Base-by-base conservation (phyloP, 2,797 vertebrate genomes). In the Glyptemys insculpta region DNA sequence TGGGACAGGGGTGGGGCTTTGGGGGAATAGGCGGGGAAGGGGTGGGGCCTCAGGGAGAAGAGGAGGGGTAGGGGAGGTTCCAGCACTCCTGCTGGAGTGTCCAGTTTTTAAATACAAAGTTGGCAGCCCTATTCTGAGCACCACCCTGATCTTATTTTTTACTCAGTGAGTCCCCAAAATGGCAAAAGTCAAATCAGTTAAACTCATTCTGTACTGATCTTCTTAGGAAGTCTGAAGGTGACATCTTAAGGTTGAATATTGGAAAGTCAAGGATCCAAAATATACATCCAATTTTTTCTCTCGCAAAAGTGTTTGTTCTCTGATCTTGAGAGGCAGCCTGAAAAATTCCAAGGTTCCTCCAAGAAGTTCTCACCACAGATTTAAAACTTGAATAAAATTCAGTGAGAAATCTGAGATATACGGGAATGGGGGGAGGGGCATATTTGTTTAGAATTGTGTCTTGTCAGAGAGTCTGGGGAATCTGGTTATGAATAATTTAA, bases 361-460 rank as follows among this genome's bases (percentile, higher is more conserved):
- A 74, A 80, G 74, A 59, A 18, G 81, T 76, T 44, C 72, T 76
- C 41, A 44, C 44, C 34, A 37, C 15, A 68, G 34, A 90, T 10
- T 1, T 88, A 56, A 56, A 88, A 62, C 5, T 56, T 86, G 76
- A 93, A 37, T 25, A 78, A 92, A 53, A 11, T 27, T 4, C 88
- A 94, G 82, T 79, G 15, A 18, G 10, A 91, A 82, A 49, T 6
- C 8, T 29, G 41, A 82, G 31, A 12, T 79, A 9, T 53, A 23
- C 12, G 78, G 82, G 80, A 21, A 31, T 2, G 19, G 3, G 84
- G 54, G 27, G 6, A 1, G 2, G 8, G 3, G 29, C 5, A 5
- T 21, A 23, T 15, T 57, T 27, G 4, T 6, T 4, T 1, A 85
- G n/a, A 47, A 49, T 21, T 10, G 31, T 0, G 2, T n/a, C 74